Evolutionary conservation across 1,140 invertebrate genomes (phyloP).

Genomic region (Megalonaias nervosa): DNA sequence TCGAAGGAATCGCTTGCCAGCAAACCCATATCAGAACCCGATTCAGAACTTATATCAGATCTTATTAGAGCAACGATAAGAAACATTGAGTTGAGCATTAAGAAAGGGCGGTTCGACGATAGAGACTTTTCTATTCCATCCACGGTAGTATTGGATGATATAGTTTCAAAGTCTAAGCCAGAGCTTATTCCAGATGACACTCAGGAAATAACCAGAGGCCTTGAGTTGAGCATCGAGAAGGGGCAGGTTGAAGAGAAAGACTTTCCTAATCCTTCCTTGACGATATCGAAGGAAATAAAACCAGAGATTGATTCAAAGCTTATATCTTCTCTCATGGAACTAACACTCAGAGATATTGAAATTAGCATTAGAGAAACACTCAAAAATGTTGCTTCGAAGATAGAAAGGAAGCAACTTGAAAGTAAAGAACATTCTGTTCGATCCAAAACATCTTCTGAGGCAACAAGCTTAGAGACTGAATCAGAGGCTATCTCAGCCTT

Average conservation of each 20-base stretch:
- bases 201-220: conserved; percentile 10
- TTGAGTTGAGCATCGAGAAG: conserved; percentile 26
- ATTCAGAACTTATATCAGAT: conserved; percentile 8
- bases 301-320: conserved; percentile 11
- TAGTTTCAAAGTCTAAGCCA: conserved; percentile 8
- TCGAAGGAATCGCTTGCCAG: not conserved
- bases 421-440: conserved; percentile 8
- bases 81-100: conserved; percentile 22
- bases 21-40: conserved; percentile 7
- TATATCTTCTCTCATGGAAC: conserved; percentile 8
- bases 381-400: not conserved
- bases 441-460: conserved; percentile 17
- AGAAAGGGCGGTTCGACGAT: conserved; percentile 14
- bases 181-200: conserved; percentile 3
- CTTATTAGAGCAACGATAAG: conserved; percentile 19
- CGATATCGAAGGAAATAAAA: conserved; percentile 16
- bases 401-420: conserved; percentile 12
- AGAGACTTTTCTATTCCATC: conserved; percentile 17
- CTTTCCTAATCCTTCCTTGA: conserved; percentile 14
- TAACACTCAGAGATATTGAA: conserved; percentile 20
- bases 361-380: conserved; percentile 4
- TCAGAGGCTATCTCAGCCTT: too few relatives aligned
- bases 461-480: not conserved
- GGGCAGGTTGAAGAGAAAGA: not conserved
- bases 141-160: conserved; percentile 17